These are phyloP conservation scores for Columba guinea DNA, from an alignment of 2,797 vertebrate genomes.

Conservation along the genomic window DNA sequence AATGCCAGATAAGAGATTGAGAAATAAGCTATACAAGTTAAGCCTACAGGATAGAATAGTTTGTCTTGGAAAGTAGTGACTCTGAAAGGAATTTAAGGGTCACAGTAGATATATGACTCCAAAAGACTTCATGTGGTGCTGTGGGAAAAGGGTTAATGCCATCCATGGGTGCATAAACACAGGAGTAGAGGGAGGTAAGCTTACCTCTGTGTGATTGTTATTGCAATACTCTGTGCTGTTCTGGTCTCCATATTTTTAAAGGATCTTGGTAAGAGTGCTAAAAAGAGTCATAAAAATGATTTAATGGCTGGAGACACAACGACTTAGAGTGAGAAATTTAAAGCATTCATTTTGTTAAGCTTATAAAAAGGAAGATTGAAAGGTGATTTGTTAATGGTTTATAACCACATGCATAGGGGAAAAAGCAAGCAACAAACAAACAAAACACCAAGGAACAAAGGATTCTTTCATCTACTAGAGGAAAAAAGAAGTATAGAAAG, in stretches of 20 bases:
- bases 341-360: conserved; percentile 38
- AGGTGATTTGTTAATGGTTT: conserved; percentile 50
- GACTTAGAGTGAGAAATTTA: conserved; percentile 41
- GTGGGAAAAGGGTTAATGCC: conserved; percentile 9
- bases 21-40: neutral
- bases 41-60: neutral
- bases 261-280: neutral
- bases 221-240: neutral
- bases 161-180: conserved; percentile 7
- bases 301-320: conserved; percentile 39
- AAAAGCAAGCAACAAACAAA: neutral
- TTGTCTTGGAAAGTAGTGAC: neutral
- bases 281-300: conserved; percentile 51
- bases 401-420: neutral
- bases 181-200: neutral
- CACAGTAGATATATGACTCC: neutral
- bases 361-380: conserved; percentile 52
- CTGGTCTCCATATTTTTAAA: conserved; percentile 15
- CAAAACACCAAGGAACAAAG: conserved; percentile 20
- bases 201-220: neutral
- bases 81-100: conserved; percentile 26
- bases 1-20: neutral
- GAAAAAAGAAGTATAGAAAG: neutral
- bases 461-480: neutral
- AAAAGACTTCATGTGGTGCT: neutral